A percentile compares a stretch with the other conserved stretches of the same genome.
These are phyloP conservation scores for Haemorhous mexicanus DNA, from an alignment of 2,113 vertebrate genomes.

Conservation along the genomic window DNA sequence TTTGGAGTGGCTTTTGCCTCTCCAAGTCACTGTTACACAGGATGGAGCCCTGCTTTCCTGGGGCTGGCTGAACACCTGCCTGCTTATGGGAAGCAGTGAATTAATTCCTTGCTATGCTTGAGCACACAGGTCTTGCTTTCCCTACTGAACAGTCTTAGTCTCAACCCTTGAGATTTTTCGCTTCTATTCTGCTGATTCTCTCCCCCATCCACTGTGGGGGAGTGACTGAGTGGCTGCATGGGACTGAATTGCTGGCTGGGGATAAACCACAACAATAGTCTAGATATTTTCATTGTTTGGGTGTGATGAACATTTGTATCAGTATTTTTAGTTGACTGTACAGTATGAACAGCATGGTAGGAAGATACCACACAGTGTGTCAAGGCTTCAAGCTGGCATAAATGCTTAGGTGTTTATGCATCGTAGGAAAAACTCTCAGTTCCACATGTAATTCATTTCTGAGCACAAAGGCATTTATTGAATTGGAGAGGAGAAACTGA, in stretches of 20 bases:
- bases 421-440: not conserved
- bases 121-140: not conserved
- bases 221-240: not conserved
- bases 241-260: not conserved
- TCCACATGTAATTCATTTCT: not conserved
- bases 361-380: not conserved
- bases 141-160: not conserved
- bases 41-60: not conserved
- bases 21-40: not conserved
- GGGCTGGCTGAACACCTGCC: not conserved
- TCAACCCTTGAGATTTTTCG: not conserved
- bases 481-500: not conserved
- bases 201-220: not conserved
- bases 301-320: not conserved
- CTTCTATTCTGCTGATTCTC: not conserved
- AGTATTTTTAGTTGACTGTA: not conserved
- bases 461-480: not conserved
- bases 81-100: not conserved
- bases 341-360: not conserved
- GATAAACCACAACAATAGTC: not conserved
- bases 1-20: not conserved
- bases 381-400: not conserved
- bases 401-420: not conserved
- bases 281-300: not conserved
- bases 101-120: not conserved